phyloP scores from a whole-genome alignment of 2,797 vertebrate species.

The Fistularia tabacaria region DNA sequence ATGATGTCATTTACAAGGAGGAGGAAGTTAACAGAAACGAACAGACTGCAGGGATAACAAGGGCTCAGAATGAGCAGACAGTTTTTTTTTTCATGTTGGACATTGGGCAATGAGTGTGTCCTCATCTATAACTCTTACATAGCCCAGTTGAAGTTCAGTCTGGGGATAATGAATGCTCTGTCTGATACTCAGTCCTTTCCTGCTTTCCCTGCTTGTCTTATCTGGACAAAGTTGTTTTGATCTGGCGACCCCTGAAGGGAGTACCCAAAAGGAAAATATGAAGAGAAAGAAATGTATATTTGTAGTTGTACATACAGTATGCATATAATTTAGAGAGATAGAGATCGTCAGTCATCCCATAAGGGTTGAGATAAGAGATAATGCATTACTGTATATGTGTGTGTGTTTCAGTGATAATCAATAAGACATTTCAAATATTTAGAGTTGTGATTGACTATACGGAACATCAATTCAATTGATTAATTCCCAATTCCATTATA shows the following conservation, averaged over 20 bases:
- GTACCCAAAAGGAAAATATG: no score
- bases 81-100: constrained; percentile 42
- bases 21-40: background rate
- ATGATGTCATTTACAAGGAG: no score
- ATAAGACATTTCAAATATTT: no score
- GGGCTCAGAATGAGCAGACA: constrained; percentile 46
- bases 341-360: no score
- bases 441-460: no score
- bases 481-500: no score
- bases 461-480: no score
- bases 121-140: constrained; percentile 67
- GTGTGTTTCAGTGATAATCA: no score
- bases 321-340: no score
- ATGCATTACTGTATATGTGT: no score
- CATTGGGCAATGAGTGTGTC: constrained; percentile 64
- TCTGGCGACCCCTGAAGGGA: constrained; percentile 2
- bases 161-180: constrained; percentile 71
- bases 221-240: constrained; percentile 21
- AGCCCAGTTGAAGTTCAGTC: constrained; percentile 62
- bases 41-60: constrained; percentile 3
- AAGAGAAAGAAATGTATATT: constrained; percentile 2
- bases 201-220: constrained; percentile 40
- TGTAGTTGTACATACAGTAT: constrained; percentile 3
- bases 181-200: constrained; percentile 55
- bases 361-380: no score